A percentile compares a stretch with the other conserved stretches of the same genome.
Evolutionary conservation across 2,797 vertebrate genomes (phyloP).

Genomic region (Sebastiscus tertius): DNA sequence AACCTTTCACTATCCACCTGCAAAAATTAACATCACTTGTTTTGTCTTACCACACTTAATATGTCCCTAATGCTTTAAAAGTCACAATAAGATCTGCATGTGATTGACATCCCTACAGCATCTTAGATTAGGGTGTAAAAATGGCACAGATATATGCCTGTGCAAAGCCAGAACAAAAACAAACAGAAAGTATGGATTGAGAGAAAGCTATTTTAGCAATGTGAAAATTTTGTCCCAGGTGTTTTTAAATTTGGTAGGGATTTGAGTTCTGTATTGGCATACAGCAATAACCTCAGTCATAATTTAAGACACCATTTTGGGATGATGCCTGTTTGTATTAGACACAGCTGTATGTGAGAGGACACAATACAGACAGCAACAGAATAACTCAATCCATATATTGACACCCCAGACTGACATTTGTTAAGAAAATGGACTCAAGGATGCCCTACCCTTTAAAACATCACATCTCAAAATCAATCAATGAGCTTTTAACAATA

Average conservation of each 20-base stretch:
- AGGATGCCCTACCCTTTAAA: background rate
- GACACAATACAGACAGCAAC: background rate
- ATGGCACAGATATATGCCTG: background rate
- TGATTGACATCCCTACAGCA: constrained; percentile 26
- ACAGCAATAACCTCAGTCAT: background rate
- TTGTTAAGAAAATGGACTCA: background rate
- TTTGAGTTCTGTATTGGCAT: background rate
- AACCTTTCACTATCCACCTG: constrained; percentile 63
- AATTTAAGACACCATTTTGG: constrained; percentile 1
- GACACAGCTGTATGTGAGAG: background rate
- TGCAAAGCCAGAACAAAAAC: constrained; percentile 1
- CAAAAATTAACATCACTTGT: constrained; percentile 76
- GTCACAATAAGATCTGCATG: constrained; percentile 63
- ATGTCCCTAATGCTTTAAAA: constrained; percentile 44
- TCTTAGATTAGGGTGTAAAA: background rate
- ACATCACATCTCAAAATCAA: constrained; percentile 11
- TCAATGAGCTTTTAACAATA: constrained; percentile 74
- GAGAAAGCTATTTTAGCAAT: background rate
- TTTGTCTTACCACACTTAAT: constrained; percentile 55
- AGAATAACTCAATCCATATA: background rate
- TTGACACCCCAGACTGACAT: background rate
- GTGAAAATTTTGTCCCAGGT: background rate
- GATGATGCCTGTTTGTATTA: background rate
- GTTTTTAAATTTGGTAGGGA: background rate
- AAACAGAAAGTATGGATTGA: background rate